Conservation (phyloP, 2,113 vertebrate species). For the Polypterus bichir region DNA sequence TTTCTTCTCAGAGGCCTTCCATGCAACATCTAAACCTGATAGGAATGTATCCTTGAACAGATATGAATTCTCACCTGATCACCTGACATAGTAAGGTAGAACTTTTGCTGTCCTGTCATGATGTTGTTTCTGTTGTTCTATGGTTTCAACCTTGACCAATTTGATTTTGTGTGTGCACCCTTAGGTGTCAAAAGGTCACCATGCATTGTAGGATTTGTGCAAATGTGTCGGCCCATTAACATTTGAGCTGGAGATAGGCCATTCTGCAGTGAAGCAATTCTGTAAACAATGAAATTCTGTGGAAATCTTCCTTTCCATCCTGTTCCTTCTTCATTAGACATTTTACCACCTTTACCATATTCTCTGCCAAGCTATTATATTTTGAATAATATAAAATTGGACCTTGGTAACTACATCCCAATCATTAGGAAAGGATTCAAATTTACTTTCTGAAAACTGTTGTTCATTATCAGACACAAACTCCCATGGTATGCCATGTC, state of each 20-base stretch:
- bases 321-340: conserved; percentile 17
- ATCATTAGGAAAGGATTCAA: conserved; percentile 13
- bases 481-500: conserved; percentile 16
- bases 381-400: conserved; percentile 14
- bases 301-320: conserved; percentile 13
- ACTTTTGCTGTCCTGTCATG: conserved; percentile 12
- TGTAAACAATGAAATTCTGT: conserved; percentile 13
- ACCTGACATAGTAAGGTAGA: conserved; percentile 5
- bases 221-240: conserved; percentile 15
- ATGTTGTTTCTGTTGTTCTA: conserved; percentile 12
- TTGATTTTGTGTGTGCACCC: conserved; percentile 10
- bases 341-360: conserved; percentile 16
- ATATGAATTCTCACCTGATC: conserved; percentile 1
- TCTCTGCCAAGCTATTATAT: conserved; percentile 13
- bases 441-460: conserved; percentile 14
- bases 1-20: conserved; percentile 12
- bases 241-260: conserved; percentile 20
- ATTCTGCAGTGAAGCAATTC: conserved; percentile 15
- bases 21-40: conserved; percentile 6
- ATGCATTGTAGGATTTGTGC: conserved; percentile 10
- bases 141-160: conserved; percentile 2
- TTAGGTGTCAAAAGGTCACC: conserved; percentile 15
- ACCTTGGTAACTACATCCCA: conserved; percentile 17
- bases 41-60: conserved; percentile 5
- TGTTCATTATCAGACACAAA: conserved; percentile 12